A percentile compares a stretch with the other conserved stretches of the same genome.
phyloP scores from a whole-genome alignment of 2,888 invertebrate species.

The Micropterix aruncella region DNA sequence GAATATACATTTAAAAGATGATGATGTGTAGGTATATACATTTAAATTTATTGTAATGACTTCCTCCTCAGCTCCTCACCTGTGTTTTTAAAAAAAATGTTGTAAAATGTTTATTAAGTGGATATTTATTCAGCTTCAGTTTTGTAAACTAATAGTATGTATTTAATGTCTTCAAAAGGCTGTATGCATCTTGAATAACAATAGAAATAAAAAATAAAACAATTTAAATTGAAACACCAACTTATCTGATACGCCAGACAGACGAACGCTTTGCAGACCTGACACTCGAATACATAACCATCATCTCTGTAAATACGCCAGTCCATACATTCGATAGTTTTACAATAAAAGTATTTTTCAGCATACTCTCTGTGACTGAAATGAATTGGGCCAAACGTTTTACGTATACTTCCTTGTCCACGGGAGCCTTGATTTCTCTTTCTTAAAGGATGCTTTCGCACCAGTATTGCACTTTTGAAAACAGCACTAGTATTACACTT shows the following conservation, averaged over 20 bases:
- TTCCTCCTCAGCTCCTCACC: no score
- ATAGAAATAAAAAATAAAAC: no score
- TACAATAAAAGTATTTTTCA: not conserved
- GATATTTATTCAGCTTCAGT: no score
- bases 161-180: no score
- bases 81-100: no score
- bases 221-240: no score
- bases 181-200: no score
- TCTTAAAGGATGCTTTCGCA: conserved; percentile 69
- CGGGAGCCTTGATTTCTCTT: conserved; percentile 54
- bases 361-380: not conserved
- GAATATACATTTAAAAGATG: no score
- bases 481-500: conserved; percentile 76
- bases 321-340: not conserved
- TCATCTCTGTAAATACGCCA: not conserved
- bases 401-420: not conserved
- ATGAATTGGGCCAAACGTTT: not conserved
- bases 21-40: no score
- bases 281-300: not conserved
- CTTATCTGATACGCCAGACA: not conserved
- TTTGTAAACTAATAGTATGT: no score
- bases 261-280: not conserved
- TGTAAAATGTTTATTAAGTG: no score
- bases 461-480: conserved; percentile 54
- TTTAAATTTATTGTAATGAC: no score